phyloP scores from a whole-genome alignment of 2,797 vertebrate species.

The Mus caroli region DNA sequence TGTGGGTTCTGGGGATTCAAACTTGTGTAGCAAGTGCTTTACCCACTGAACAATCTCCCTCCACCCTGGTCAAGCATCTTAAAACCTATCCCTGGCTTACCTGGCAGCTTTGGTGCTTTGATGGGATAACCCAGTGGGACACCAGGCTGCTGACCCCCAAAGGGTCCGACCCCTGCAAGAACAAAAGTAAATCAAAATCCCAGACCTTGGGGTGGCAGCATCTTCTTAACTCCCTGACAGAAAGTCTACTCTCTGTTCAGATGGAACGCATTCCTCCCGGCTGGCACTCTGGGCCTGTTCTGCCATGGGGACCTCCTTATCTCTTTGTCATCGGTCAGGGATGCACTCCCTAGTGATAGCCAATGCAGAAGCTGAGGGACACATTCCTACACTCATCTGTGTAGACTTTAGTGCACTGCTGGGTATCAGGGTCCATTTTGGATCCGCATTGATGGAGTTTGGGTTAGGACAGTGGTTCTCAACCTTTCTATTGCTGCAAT shows the following conservation, averaged over 20 bases:
- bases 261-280: background rate
- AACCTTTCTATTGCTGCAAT: background rate
- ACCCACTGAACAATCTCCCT: background rate
- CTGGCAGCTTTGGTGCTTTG: slow-evolving; percentile 96
- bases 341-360: fast-evolving
- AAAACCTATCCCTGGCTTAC: slow-evolving; percentile 87
- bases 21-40: background rate
- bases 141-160: slow-evolving; percentile 93
- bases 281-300: background rate
- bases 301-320: background rate
- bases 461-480: background rate
- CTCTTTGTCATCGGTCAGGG: background rate
- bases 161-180: slow-evolving; percentile 91
- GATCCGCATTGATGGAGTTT: background rate
- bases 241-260: background rate
- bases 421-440: background rate
- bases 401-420: background rate
- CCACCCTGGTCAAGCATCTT: background rate
- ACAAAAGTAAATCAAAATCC: slow-evolving; percentile 76
- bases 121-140: slow-evolving; percentile 98
- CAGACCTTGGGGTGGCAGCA: background rate
- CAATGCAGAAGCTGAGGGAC: background rate
- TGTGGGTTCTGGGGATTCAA: background rate
- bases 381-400: too few species aligned
- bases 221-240: too few species aligned